Evolutionary conservation across 2,888 invertebrate species (phyloP), one percentile per base, ranked within the genome.

Genomic region (Antheraea assamensis): DNA sequence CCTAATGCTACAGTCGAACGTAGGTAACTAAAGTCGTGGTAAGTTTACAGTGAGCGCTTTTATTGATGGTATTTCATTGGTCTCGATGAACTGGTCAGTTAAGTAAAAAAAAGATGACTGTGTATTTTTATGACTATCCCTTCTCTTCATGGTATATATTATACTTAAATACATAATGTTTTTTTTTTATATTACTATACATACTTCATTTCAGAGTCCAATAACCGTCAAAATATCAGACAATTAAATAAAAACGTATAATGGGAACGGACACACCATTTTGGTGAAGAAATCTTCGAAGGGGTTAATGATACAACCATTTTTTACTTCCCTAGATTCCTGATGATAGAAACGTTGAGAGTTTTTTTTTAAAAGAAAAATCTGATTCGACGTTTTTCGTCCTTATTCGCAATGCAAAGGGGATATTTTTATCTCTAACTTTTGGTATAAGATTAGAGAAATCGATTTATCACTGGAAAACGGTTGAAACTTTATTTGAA

Each of bases 251-350:
- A 64, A 64, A 30, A 13, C 24, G 19, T 10, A 31, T 73, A 77
- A 72, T 80, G 82, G 76, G 80, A 77, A 83, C 76, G 19, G 17
- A 3, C 72, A 7, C 15, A 70, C 58, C 31, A 35, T 31, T 49
- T 31, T 31, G 78, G 78, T 78, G 79, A 78, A 78, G 77, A 76
- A 72, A 79, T 82, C 80, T 81, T 76, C 76, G 71, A 77, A 82
- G 77, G 82, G 81, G 83, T 83, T 83, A 82, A 83, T 81, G 82
- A 83, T 80, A 76, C 68, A 71, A 77, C 80, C 79, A 79, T 82
- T 82, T 83, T 83, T 80, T 81, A 79, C 77, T 74, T 73, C 61
- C 73, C 76, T 72, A 77, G 73, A 76, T 77, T 77, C 68, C 76
- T n/a, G 58, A 30, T 72, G 77, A 78, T 75, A 76, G 77, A 79